These are phyloP conservation scores for Planiliza haematocheilus DNA, from an alignment of 2,113 vertebrate genomes.

Conservation along the genomic window DNA sequence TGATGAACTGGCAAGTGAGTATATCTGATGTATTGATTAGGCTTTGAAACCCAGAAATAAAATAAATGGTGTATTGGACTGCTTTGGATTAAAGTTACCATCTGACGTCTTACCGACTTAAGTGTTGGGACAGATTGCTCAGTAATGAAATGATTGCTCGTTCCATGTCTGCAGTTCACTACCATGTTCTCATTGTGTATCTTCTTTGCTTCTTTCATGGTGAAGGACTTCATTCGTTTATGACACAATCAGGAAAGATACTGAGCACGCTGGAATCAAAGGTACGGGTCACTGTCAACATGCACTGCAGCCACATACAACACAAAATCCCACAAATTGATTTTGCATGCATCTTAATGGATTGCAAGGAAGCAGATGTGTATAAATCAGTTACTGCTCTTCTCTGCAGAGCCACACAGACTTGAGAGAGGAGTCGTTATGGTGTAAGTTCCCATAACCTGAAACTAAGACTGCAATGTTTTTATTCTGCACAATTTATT, in stretches of 20 bases:
- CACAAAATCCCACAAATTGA: too few species aligned
- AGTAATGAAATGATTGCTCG: too few species aligned
- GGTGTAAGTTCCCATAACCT: conserved; percentile 40
- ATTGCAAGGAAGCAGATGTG: too few species aligned
- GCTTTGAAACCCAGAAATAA: too few species aligned
- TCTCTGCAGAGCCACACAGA: conserved; percentile 52
- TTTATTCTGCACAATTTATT: background rate
- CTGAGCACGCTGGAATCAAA: conserved; percentile 35
- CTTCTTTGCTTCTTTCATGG: conserved; percentile 2
- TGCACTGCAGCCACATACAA: background rate
- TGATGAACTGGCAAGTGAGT: too few species aligned
- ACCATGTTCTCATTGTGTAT: background rate
- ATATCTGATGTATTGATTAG: too few species aligned
- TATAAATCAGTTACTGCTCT: background rate
- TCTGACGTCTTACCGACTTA: too few species aligned
- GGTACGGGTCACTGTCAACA: conserved; percentile 35
- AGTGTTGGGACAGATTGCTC: too few species aligned
- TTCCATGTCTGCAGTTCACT: too few species aligned
- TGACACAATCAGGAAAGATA: background rate
- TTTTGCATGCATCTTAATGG: too few species aligned
- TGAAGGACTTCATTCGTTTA: conserved; percentile 49
- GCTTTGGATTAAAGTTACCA: too few species aligned
- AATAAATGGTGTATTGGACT: too few species aligned
- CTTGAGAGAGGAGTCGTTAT: conserved; percentile 29
- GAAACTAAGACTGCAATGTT: background rate